A percentile compares a stretch with the other conserved stretches of the same genome.
These are phyloP conservation scores for Eurypyga helias DNA, from an alignment of 2,113 vertebrate genomes.

Conservation along the genomic window DNA sequence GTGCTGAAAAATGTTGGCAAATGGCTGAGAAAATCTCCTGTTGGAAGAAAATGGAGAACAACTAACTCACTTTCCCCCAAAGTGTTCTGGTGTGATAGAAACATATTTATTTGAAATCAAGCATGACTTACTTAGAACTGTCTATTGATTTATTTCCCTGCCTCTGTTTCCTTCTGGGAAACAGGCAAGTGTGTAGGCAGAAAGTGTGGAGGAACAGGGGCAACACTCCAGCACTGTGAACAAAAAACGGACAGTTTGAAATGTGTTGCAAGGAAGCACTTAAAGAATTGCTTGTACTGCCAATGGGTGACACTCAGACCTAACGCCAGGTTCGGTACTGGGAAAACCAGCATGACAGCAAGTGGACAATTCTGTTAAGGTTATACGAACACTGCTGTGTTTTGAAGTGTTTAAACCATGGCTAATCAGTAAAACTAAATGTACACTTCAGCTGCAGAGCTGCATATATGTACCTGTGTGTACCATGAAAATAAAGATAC, in stretches of 20 bases:
- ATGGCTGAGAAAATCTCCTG: not conserved
- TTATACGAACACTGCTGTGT: not conserved
- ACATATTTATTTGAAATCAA: constrained; percentile 25
- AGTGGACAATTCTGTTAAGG: not conserved
- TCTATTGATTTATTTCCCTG: constrained; percentile 40
- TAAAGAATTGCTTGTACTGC: not conserved
- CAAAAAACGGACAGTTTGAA: not conserved
- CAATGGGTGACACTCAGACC: not conserved
- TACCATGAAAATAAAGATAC: not conserved
- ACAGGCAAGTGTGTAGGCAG: not conserved
- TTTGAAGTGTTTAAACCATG: not conserved
- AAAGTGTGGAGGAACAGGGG: not conserved
- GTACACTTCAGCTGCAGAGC: not conserved
- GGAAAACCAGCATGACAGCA: not conserved
- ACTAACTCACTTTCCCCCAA: not conserved
- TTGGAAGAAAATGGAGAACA: not conserved
- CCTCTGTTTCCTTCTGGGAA: not conserved
- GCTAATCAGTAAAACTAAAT: not conserved
- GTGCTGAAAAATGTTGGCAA: not conserved
- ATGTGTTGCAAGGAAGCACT: not conserved
- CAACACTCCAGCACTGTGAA: not conserved
- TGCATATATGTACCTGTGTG: not conserved
- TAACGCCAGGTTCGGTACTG: not conserved
- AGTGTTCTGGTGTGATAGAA: not conserved
- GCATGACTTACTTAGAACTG: not conserved